Percentiles rank a stretch among this genome's conserved stretches.
phyloP scores from a whole-genome alignment of 2,888 invertebrate species.

The Hypercompe scribonia region DNA sequence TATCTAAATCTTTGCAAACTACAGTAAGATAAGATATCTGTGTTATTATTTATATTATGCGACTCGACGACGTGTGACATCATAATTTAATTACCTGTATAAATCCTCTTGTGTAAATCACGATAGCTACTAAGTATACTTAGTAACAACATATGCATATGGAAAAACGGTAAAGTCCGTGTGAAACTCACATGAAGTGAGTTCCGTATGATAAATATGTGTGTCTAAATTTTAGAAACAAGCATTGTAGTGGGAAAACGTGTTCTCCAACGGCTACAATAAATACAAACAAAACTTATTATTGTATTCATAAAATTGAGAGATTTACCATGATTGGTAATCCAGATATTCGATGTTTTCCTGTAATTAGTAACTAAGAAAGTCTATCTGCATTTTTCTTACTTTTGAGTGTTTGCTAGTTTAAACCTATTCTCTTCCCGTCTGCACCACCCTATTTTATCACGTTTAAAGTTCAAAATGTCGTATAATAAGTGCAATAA shows the following conservation, averaged over 20 bases:
- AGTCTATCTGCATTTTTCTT: not conserved
- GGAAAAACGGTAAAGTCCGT: not conserved
- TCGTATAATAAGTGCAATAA: not conserved
- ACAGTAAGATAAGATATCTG: constrained; percentile 7
- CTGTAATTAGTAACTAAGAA: too few species aligned
- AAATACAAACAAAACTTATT: not conserved
- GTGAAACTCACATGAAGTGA: not conserved
- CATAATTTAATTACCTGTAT: not conserved
- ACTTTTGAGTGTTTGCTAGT: not conserved
- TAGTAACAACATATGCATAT: not conserved
- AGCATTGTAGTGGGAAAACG: not conserved
- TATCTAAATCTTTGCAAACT: constrained; percentile 11
- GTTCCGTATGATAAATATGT: not conserved
- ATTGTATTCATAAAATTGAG: not conserved
- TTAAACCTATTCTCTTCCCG: not conserved
- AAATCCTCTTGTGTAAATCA: constrained; percentile 10
- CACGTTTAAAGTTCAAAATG: not conserved
- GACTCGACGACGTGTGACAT: constrained; percentile 1
- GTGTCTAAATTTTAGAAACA: not conserved
- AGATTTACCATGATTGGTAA: not conserved
- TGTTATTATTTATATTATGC: not conserved
- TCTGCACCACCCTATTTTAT: not conserved
- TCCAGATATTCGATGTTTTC: too few species aligned
- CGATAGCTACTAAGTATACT: constrained; percentile 1
- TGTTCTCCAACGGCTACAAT: not conserved